Conservation (phyloP, 2,797 vertebrate genomes). For the Melanotaenia trifasciata region DNA sequence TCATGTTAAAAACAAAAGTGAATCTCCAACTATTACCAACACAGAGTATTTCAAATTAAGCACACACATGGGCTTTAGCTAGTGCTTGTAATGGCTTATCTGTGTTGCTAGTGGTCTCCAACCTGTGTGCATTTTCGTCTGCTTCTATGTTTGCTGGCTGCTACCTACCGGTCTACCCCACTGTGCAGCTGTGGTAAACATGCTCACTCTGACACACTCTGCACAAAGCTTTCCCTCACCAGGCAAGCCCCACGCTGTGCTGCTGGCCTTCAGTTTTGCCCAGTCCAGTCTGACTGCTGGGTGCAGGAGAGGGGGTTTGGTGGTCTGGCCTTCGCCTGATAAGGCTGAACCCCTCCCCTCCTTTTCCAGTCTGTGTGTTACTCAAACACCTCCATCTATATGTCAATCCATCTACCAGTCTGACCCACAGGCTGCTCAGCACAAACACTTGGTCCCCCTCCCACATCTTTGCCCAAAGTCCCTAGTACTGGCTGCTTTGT, state of each 20-base stretch:
- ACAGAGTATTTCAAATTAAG: slow-evolving; percentile 34
- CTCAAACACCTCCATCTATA: slow-evolving; percentile 64
- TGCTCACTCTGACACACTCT: slow-evolving; percentile 36
- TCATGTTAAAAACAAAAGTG: slow-evolving; percentile 18
- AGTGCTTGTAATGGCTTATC: slow-evolving; percentile 48
- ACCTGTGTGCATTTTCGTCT: slow-evolving; percentile 55
- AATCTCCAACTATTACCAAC: slow-evolving; percentile 30
- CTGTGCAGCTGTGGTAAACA: slow-evolving; percentile 60
- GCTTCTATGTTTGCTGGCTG: slow-evolving; percentile 58
- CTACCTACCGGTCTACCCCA: slow-evolving; percentile 56
- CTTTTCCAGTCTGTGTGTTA: slow-evolving; percentile 55
- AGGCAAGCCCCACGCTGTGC: slow-evolving; percentile 53
- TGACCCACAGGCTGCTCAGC: slow-evolving; percentile 69
- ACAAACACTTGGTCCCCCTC: slow-evolving; percentile 72
- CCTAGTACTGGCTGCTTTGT: slow-evolving; percentile 33
- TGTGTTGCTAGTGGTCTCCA: slow-evolving; percentile 40
- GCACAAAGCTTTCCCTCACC: slow-evolving; percentile 58
- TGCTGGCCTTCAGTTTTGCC: slow-evolving; percentile 68
- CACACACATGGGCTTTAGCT: slow-evolving; percentile 36
- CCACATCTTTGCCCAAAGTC: slow-evolving; percentile 59
- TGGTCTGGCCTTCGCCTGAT: slow-evolving; percentile 74
- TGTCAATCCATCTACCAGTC: slow-evolving; percentile 58
- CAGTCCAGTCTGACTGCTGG: slow-evolving; percentile 66
- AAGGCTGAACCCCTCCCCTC: slow-evolving; percentile 57
- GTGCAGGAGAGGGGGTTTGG: slow-evolving; percentile 57